Base-by-base conservation (phyloP, 2,113 vertebrate species). In the Cricetomys ansorgei region DNA sequence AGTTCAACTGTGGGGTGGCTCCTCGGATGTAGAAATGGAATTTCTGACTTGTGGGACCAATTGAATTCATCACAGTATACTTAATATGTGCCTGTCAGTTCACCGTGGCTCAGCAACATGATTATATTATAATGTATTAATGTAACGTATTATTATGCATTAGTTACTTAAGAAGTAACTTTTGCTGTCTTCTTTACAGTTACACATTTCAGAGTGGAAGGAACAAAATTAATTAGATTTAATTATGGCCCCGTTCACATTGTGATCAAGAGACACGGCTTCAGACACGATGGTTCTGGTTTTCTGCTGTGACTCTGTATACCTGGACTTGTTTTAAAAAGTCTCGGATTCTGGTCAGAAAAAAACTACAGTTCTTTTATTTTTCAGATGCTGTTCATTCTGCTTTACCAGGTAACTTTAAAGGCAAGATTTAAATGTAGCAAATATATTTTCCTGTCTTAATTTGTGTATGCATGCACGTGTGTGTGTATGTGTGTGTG, bases 371-470 rank as follows among this genome's bases (percentile, higher is more conserved):
- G 64, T 94, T 91, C 48, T 15, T 75, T 92, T 43, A 43, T 86
- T 85, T 55, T 89, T 95, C 15, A 83, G 25, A 64, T 48, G 65
- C 25, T 7, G 67, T 55, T 23, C 88, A 6, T 95, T 85, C 57
- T 92, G 59, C 31, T 92, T 94, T 96, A 91, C 48, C 57, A 50
- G 48, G 6, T 90, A 29, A n/a, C 19, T 50, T 27, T 94, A 69
- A 94, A 96, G 25, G 19, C 43, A 43, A 90, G 72, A 43, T 57
- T 94, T 90, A 84, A 73, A 76, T 59, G 45, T 23, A 62, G 70
- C 89, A 90, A 67, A 80, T 31, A 43, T 69, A 23, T 67, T 92
- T 84, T 93, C 50, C 57, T 13, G 62, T 73, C 43, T 72, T 93
- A 40, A 67, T 94, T 92, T 95, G 31, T 55, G 8, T 80, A 3